Evolutionary conservation across 2,113 vertebrate species (phyloP).

Genomic region (Clarias macrocephalus): DNA sequence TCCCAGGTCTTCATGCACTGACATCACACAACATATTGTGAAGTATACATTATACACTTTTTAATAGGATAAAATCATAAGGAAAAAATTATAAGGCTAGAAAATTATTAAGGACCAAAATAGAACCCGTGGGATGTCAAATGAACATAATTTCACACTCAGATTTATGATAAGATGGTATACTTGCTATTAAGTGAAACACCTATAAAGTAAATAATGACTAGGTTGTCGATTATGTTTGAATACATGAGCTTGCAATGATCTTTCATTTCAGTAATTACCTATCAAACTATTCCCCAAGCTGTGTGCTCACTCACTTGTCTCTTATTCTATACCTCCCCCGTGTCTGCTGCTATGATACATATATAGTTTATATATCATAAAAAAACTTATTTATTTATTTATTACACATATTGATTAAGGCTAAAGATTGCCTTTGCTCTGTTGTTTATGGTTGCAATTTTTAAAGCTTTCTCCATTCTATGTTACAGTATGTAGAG

Average conservation of each 20-base stretch:
- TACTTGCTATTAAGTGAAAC: background rate
- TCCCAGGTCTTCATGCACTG: too few relatives aligned
- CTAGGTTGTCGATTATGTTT: background rate
- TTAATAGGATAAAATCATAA: too few relatives aligned
- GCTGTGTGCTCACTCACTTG: background rate
- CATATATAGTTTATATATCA: too few relatives aligned
- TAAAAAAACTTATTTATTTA: background rate
- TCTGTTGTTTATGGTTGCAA: background rate
- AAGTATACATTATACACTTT: too few relatives aligned
- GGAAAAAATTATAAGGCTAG: background rate
- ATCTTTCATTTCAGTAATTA: background rate
- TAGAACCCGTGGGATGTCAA: background rate
- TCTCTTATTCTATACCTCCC: background rate
- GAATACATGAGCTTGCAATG: background rate
- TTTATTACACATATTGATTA: background rate
- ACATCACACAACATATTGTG: too few relatives aligned
- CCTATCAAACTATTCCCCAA: background rate
- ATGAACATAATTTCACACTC: background rate
- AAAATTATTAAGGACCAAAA: background rate
- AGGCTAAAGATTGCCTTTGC: background rate
- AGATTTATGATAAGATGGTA: background rate
- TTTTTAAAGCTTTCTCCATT: background rate
- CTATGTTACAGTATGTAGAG: background rate
- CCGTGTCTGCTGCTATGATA: background rate
- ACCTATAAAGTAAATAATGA: background rate